Conservation (phyloP, 1,140 invertebrate species). For the Drosophila busckii region DNA sequence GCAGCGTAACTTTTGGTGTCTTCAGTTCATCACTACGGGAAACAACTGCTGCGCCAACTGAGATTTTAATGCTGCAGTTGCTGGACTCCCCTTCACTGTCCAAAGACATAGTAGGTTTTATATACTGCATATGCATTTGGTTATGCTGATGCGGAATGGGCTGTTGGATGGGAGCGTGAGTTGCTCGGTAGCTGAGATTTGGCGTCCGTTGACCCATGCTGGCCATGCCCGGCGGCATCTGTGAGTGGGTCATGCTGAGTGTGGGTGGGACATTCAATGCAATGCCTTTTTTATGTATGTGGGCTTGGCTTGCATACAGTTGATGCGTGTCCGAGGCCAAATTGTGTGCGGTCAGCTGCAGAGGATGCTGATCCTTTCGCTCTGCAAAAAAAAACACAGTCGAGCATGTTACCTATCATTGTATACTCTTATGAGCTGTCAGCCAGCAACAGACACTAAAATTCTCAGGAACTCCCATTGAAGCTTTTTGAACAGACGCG, state of each 20-base stretch:
- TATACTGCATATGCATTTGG: no score
- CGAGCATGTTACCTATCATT: not conserved
- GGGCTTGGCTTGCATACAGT: slow-evolving; percentile 34
- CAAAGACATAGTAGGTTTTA: slow-evolving; percentile 16
- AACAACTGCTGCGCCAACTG: slow-evolving; percentile 20
- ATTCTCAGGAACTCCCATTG: not conserved
- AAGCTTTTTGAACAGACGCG: not conserved
- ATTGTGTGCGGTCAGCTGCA: slow-evolving; percentile 65
- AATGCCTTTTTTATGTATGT: slow-evolving; percentile 26
- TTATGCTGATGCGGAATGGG: slow-evolving; percentile 48
- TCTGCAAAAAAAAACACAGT: slow-evolving; percentile 35
- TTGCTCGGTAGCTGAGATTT: slow-evolving; percentile 54
- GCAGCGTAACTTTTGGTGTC: slow-evolving; percentile 65
- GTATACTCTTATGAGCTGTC: not conserved
- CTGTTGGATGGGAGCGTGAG: slow-evolving; percentile 53
- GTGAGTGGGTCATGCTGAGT: slow-evolving; percentile 61
- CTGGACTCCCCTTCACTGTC: not conserved
- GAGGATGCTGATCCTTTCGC: slow-evolving; percentile 69
- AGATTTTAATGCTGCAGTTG: slow-evolving; percentile 66
- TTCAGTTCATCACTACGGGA: slow-evolving; percentile 26
- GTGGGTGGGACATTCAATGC: slow-evolving; percentile 67
- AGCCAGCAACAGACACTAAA: slow-evolving; percentile 33
- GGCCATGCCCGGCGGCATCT: slow-evolving; percentile 69
- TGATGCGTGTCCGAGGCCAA: slow-evolving; percentile 61
- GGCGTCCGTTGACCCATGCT: slow-evolving; percentile 67